These are phyloP conservation scores for Hemitrygon akajei DNA, from an alignment of 2,797 vertebrate species.

Conservation along the genomic window DNA sequence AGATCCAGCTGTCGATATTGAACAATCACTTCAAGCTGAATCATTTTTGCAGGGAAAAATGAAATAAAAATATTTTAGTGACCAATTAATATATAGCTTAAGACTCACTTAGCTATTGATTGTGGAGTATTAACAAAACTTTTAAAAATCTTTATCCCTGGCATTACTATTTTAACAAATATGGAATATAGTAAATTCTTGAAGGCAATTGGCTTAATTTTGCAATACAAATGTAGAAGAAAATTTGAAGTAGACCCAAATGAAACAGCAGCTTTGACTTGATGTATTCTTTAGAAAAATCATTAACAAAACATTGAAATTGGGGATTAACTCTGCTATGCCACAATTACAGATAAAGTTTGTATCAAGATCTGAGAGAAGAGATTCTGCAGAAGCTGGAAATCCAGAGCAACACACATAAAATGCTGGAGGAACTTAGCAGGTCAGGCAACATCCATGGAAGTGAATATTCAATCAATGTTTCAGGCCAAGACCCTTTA, in stretches of 20 bases:
- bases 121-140: not conserved
- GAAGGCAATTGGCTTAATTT: not conserved
- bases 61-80: not conserved
- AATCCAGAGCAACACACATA: too few species aligned
- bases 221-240: not conserved
- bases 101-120: not conserved
- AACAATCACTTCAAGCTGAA: slow-evolving; percentile 44
- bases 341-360: too few species aligned
- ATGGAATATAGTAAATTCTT: not conserved
- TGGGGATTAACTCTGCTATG: too few species aligned
- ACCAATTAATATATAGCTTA: not conserved
- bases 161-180: not conserved
- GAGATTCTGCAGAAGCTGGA: too few species aligned
- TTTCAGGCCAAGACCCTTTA: too few species aligned
- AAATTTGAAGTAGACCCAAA: not conserved
- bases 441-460: too few species aligned
- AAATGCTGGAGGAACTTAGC: too few species aligned
- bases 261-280: not conserved
- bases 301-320: too few species aligned
- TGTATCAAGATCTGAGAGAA: too few species aligned
- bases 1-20: slow-evolving; percentile 42
- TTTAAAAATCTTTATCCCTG: not conserved
- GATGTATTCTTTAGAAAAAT: not conserved
- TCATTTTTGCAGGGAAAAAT: not conserved
- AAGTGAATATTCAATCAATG: too few species aligned